A percentile compares a stretch with the other conserved stretches of the same genome.
Evolutionary conservation across 2,113 vertebrate genomes (phyloP).

Genomic region (Halichoerus grypus): DNA sequence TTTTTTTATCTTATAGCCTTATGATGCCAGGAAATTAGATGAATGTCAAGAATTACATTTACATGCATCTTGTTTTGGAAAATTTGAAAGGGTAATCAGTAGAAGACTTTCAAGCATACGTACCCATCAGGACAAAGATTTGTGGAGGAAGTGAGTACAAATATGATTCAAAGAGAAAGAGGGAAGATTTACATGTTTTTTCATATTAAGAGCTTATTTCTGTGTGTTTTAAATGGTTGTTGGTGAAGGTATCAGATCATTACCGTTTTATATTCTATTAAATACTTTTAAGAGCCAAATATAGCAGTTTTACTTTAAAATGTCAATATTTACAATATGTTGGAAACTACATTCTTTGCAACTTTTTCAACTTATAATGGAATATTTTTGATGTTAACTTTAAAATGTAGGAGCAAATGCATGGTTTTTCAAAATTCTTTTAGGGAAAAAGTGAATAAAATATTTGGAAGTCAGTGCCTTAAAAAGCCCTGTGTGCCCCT

Average conservation of each 20-base stretch:
- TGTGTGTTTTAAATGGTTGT: neutral
- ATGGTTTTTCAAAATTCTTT: slow-evolving; percentile 11
- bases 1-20: neutral
- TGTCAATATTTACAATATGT: neutral
- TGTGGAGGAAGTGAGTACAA: neutral
- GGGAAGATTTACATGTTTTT: neutral
- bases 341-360: neutral
- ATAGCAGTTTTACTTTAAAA: neutral
- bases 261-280: neutral
- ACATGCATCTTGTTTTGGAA: neutral
- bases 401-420: neutral
- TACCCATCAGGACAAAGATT: neutral
- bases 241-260: neutral
- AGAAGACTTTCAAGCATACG: neutral
- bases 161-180: neutral
- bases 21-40: slow-evolving; percentile 4
- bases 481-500: neutral
- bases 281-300: neutral
- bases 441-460: neutral
- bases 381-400: neutral
- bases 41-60: neutral
- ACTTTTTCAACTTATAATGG: neutral
- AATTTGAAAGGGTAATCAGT: neutral
- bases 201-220: neutral
- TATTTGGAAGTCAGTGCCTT: neutral